Evolutionary conservation across 2,888 invertebrate species (phyloP).

Genomic region (Lydus trimaculatus): DNA sequence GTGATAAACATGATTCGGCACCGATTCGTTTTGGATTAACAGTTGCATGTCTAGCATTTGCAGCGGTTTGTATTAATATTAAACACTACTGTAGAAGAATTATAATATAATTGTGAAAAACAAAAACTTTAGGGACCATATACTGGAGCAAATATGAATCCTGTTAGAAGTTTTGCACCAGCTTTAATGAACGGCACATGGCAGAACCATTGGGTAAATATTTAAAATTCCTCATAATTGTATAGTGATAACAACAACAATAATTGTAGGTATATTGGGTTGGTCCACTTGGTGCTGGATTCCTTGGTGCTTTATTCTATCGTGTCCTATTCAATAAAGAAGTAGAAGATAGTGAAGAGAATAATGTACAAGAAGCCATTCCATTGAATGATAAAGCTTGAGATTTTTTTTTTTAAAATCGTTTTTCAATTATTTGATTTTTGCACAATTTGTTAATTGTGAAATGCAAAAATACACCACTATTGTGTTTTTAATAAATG

Average conservation of each 20-base stretch:
- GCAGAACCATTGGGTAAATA: slow-evolving; percentile 71
- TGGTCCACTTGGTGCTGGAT: slow-evolving; percentile 52
- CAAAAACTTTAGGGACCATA: slow-evolving; percentile 59
- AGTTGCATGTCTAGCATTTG: slow-evolving; percentile 70
- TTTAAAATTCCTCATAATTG: background rate
- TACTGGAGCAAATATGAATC: slow-evolving; percentile 75
- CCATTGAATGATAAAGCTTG: slow-evolving; percentile 53
- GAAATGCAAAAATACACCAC: background rate
- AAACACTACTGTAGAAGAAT: background rate
- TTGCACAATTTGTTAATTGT: background rate
- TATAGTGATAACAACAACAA: background rate
- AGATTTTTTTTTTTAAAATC: background rate
- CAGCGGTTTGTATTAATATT: slow-evolving; percentile 64
- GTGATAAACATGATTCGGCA: slow-evolving; percentile 69
- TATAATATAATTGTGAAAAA: background rate
- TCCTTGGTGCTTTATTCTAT: slow-evolving; percentile 53
- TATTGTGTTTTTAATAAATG: background rate
- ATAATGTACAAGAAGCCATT: slow-evolving; percentile 47
- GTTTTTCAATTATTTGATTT: background rate
- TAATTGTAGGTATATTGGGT: slow-evolving; percentile 53
- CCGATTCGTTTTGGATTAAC: slow-evolving; percentile 74
- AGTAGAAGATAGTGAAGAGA: slow-evolving; percentile 38
- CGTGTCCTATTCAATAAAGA: slow-evolving; percentile 52
- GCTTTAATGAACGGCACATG: slow-evolving; percentile 74
- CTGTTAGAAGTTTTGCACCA: slow-evolving; percentile 73